Evolutionary conservation across 2,797 vertebrate species (phyloP), one percentile per base, ranked within the genome.

Genomic region (Pelochelys cantorii): DNA sequence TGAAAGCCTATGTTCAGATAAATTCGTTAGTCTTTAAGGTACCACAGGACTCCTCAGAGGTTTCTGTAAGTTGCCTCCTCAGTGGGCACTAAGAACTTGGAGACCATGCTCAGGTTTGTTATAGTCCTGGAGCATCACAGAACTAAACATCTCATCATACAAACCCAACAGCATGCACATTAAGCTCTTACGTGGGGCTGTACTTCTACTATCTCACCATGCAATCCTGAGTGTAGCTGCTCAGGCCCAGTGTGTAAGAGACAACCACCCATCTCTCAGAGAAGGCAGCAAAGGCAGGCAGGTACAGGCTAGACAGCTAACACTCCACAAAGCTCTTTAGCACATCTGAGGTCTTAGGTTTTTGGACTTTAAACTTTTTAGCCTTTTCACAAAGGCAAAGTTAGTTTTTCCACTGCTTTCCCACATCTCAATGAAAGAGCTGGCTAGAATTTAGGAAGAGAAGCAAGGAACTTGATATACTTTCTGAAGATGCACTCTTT

Each of bases 221-320:
- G 22, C 42, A 83, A 8, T 5, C 2, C n/a, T 27, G 29, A 90
- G 85, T 31, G 2, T 59, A 13, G 80, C 42, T 57, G 7, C 48
- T 62, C 2, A 3, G 89, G 60, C 7, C 14, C 53, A 62, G 82
- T 20, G 65, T 11, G 60, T 34, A 71, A 17, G 29, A 83, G 37
- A n/a, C 78, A 88, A 17, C 54, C 52, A 1, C 10, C n/a, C 29
- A 31, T 34, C 48, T 86, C 56, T 52, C 54, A 37, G 79, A 84
- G 90, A 91, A 83, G 15, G 34, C 22, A 48, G 42, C 68, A 80
- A 79, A 82, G 15, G 31, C 71, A 75, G 60, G 91, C 34, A n/a
- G 29, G 78, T 0, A 0, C 2, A 6, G 27, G 80, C 27, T 90
- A 2, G n/a, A 91, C 81, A 1, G 11, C 2, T 0, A 0, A 42